These are phyloP conservation scores for Psilopsiagon aymara DNA, from an alignment of 2,113 vertebrate genomes.

Conservation along the genomic window DNA sequence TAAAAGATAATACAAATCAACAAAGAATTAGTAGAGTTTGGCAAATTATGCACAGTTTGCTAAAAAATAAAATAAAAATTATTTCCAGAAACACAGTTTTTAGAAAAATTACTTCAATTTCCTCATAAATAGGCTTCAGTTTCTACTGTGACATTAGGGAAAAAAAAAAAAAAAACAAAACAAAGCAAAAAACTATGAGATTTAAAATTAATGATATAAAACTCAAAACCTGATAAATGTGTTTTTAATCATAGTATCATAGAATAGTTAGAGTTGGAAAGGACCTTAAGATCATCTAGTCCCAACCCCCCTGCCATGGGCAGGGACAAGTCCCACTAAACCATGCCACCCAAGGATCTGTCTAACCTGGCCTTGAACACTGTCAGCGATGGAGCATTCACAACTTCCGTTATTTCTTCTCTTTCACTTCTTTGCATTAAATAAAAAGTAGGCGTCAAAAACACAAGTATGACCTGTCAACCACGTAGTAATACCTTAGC, in stretches of 20 bases:
- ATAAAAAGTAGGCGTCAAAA: background rate
- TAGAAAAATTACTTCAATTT: background rate
- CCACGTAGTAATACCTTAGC: background rate
- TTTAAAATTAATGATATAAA: background rate
- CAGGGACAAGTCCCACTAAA: no score
- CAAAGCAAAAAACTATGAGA: background rate
- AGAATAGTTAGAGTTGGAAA: no score
- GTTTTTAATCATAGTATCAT: background rate
- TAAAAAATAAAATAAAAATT: background rate
- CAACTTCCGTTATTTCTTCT: background rate
- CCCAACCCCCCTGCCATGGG: no score
- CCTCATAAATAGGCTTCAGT: background rate
- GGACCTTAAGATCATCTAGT: no score
- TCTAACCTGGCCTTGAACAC: no score
- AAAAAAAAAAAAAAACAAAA: no score
- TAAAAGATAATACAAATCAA: background rate
- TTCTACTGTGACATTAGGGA: background rate
- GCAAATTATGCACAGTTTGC: background rate
- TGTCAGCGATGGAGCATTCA: no score
- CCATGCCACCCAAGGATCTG: no score
- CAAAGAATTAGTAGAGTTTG: background rate
- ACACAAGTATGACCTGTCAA: background rate
- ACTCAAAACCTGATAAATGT: background rate
- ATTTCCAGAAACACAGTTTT: background rate
- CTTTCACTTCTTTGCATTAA: background rate